Base-by-base conservation (phyloP, 30 jellyfish, hydroid and myxozoan genomes). In the Pelagia noctiluca region DNA sequence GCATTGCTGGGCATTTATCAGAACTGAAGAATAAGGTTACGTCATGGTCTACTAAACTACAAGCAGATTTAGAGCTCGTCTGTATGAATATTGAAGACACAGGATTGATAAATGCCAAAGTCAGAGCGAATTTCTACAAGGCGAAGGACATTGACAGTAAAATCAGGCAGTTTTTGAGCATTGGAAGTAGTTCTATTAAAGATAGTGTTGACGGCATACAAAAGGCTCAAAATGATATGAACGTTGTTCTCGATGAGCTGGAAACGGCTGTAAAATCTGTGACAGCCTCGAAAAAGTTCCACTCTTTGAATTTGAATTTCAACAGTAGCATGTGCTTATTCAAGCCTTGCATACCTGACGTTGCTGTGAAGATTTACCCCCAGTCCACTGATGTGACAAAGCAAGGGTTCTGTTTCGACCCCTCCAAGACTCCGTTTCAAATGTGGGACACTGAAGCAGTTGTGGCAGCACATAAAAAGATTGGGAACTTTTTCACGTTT, bases 361-460 rank as follows among this genome's bases (percentile, higher is more conserved):
- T 82, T 0, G 50, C 80, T 8, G 85, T 88, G 28, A 35, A 63
- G 18, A 25, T 93, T 80, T 50, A 63, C 33, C 97, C 97, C 10
- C 79, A 35, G 63, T 50, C 90, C 1, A 49, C 37, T 8, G 96
- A 93, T 29, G 52, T 70, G 21, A 88, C 94, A 2, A 48, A 89
- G 88, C 84, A 71, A 24, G 97, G 86, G 42, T 87, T 66, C 49
- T 93, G 97, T 80, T 53, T 70, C 60, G 96, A 93, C 71, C 90
- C 90, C 5, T 69, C 93, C 19, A 92, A 71, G 60, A 64, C 81
- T 2, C 95, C 96, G 0, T 93, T 75, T 81, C 96, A 87, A 26
- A 82, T 87, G 84, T 93, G 98, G 98, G 88, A 88, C 83, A 88
- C 96, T 1, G 68, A 53, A n/a, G 96, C 79, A n/a, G 38, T n/a